Base-by-base conservation (phyloP, 2,797 vertebrate species). In the Silurus aristotelis region DNA sequence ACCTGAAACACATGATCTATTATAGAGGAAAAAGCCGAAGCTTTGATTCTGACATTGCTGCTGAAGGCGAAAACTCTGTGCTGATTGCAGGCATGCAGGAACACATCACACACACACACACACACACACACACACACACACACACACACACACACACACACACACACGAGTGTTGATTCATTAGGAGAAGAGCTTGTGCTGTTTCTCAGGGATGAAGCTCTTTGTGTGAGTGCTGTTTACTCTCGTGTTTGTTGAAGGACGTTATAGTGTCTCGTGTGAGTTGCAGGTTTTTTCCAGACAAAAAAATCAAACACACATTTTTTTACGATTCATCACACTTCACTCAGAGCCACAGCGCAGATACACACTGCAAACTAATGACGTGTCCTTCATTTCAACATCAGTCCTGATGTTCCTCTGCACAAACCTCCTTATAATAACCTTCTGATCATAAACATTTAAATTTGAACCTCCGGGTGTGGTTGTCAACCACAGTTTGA, bases 1-100 rank as follows among this genome's bases (percentile, higher is more conserved):
- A 84, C 88, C 78, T 86, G 58, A 84, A 91, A 90, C 87, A 90
- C 90, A 92, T 92, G 89, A 89, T 90, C 89, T 93, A 92, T 93
- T 82, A 76, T 75, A 78, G 73, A 75, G 83, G 79, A 72, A 80
- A 78, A 20, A 91, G 83, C 84, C 52, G 79, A 89, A 80, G 84
- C 85, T 81, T 90, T 14, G 72, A 79, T 89, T 83, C 87, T 87
- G 89, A 87, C 90, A 86, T 88, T 71, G 80, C 86, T 56, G 91
- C 92, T 77, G 83, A 10, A 86, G 93, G 91, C 89, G 6, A 89
- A 88, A 77, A 58, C 46, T 70, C 83, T 84, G 86, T 82, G 84
- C 76, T 85, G 87, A 88, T 82, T 86, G 81, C 80, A 88, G 89
- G 89, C 93, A 12, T 93, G 93, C 93, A 88, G 55, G 9, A 91